Conservation (phyloP, 2,888 invertebrate species). For the Malachius bipustulatus region DNA sequence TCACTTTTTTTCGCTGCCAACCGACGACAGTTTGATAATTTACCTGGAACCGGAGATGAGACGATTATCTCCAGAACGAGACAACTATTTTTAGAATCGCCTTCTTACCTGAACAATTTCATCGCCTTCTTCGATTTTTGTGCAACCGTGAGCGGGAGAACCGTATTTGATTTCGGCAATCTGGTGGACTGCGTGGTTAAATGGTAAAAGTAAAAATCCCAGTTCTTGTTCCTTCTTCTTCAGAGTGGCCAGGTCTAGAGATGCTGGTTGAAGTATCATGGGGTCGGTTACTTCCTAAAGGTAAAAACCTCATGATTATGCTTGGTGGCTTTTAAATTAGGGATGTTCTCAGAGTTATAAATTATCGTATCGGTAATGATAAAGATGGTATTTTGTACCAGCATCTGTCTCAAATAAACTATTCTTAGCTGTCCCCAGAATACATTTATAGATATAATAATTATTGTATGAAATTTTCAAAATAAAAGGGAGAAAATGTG, state of each 20-base stretch:
- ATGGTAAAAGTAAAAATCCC: conserved; percentile 82
- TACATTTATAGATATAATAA: too few relatives aligned
- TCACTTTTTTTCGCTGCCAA: conserved; percentile 69
- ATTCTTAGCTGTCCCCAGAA: too few relatives aligned
- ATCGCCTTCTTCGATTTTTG: conserved; percentile 89
- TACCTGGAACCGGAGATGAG: conserved; percentile 37
- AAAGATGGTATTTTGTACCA: too few relatives aligned
- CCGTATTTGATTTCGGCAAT: conserved; percentile 84
- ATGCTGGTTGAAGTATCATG: conserved; percentile 80
- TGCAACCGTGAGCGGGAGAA: conserved; percentile 84
- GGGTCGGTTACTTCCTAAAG: conserved; percentile 76
- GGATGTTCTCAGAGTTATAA: too few relatives aligned
- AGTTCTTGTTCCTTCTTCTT: conserved; percentile 79
- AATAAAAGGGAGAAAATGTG: too few relatives aligned
- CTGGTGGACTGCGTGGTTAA: conserved; percentile 67
- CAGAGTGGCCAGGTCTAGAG: conserved; percentile 76
- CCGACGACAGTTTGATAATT: conserved; percentile 65
- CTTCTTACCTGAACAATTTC: conserved; percentile 84
- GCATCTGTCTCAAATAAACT: too few relatives aligned
- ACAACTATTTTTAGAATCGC: background rate
- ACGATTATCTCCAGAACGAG: conserved; percentile 6
- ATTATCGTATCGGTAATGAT: too few relatives aligned
- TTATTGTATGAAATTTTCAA: too few relatives aligned
- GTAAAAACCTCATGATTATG: too few relatives aligned
- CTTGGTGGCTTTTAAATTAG: too few relatives aligned